Base-by-base conservation (phyloP, 1,140 invertebrate species). In the Drosophila sp. region DNA sequence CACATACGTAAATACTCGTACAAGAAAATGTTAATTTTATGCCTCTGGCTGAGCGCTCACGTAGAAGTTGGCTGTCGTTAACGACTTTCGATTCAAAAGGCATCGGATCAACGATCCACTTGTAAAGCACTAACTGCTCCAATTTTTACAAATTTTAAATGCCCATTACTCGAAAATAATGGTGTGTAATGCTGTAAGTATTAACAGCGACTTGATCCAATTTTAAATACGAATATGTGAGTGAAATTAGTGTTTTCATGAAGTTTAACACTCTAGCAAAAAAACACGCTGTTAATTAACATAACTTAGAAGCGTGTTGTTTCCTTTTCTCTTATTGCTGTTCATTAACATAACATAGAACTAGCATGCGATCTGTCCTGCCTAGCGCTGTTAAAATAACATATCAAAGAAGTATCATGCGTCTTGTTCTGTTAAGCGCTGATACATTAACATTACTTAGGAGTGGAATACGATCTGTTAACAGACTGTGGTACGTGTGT, bases 21-120 rank as follows among this genome's bases (percentile, higher is more conserved):
- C 9, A 53, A 51, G 45, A 46, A 70, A 63, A 46, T 54, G 48
- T 70, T 36, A 59, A 73, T 69, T 61, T 67, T 40, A 73, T 73
- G 71, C 64, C 56, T 53, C 63, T 66, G 53, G 69, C 69, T 25
- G 45, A 18, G 43, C 7, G 59, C 45, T 41, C 69, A 66, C 62
- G 45, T 53, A 27, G 21, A 41, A 58, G 51, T 45, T 32, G 67
- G 21, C n/a, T 56, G 43, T 58, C 51, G 27, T 51, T 57, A 50
- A 66, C 53, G 62, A 50, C 18, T 66, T 51, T 27, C 32, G 50
- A 66, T 51, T 41, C 53, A 21, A 64, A 56, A 34, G 16, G 14
- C 14, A 63, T 32, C 40, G 14, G 40, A 40, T 53, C 25, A 25
- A 64, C 36, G 50, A 48, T 18, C 36, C 59, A 71, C 66, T 70